Evolutionary conservation across 2,797 vertebrate species (phyloP), one percentile per base, ranked within the genome.

Genomic region (Helostoma temminkii): DNA sequence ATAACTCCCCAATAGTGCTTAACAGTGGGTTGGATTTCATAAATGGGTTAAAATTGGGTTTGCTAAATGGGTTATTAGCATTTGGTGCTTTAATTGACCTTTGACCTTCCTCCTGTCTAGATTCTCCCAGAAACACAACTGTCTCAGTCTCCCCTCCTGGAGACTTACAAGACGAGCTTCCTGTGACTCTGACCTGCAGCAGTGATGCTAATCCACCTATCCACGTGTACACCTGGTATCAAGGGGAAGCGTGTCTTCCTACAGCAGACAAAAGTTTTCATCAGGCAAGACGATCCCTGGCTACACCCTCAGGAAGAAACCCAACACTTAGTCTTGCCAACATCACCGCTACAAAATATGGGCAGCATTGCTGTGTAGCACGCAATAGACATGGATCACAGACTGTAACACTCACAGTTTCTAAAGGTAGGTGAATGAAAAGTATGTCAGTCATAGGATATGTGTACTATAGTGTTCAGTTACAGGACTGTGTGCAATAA

Each of bases 121-220:
- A 90, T 26, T 19, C 89, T 50, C 91, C 91, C 53, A 55, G 60
- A 46, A 75, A 82, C 50, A 86, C 72, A 3, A 0, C 1, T 0
- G 5, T 91, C 34, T 80, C 71, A 3, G 19, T 71, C 34, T 52
- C 26, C 6, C 43, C 72, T 18, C 2, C 68, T 28, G 71, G 25
- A 50, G 32, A 72, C 11, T 43, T n/a, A 16, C 52, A 62, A 14
- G 47, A n/a, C 0, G 9, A 18, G 1, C 45, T 60, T 46, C 68
- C 80, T n/a, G 59, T 82, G 42, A 86, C 69, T 46, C 76, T 92
- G 69, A 90, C 73, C 72, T 92, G 91, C 86, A 89, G 74, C 66
- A 91, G 90, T 34, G 85, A 89, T 16, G 90, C 89, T 16, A 91
- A 89, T 83, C 91, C 91, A 4, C 80, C 86, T 9, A 87, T 91